Evolutionary conservation across 1,140 invertebrate genomes (phyloP).

Genomic region (Drosophila paulistorum): DNA sequence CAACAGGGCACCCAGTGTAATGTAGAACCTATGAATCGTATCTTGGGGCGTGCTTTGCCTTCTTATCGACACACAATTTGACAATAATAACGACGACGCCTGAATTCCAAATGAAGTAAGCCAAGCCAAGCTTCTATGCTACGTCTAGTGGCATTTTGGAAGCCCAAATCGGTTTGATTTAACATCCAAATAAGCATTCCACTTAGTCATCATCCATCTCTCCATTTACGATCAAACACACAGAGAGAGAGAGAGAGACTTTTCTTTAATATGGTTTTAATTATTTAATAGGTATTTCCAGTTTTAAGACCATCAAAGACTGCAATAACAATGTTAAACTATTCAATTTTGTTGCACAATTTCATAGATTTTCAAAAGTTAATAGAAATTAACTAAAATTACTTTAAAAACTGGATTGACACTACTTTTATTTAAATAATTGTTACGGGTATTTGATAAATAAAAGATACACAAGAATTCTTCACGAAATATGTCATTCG

Average conservation of each 20-base stretch:
- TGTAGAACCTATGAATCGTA: neutral
- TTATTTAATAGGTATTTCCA: neutral
- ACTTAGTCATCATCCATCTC: neutral
- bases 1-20: neutral
- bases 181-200: neutral
- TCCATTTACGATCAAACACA: neutral
- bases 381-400: too few relatives aligned
- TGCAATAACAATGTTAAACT: too few relatives aligned
- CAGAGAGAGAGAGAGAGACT: neutral
- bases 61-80: conserved; percentile 48
- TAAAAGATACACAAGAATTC: too few relatives aligned
- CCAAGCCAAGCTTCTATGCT: conserved; percentile 15
- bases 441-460: too few relatives aligned
- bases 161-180: conserved; percentile 11
- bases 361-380: too few relatives aligned
- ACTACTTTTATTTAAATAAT: too few relatives aligned
- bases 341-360: too few relatives aligned
- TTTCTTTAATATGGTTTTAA: neutral
- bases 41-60: conserved; percentile 47
- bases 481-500: too few relatives aligned
- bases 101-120: conserved; percentile 40
- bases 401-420: too few relatives aligned
- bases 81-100: conserved; percentile 19
- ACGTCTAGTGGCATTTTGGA: neutral
- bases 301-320: neutral